A percentile compares a stretch with the other conserved stretches of the same genome.
Evolutionary conservation across 2,888 invertebrate genomes (phyloP).

Genomic region (Phyllotreta cruciferae): DNA sequence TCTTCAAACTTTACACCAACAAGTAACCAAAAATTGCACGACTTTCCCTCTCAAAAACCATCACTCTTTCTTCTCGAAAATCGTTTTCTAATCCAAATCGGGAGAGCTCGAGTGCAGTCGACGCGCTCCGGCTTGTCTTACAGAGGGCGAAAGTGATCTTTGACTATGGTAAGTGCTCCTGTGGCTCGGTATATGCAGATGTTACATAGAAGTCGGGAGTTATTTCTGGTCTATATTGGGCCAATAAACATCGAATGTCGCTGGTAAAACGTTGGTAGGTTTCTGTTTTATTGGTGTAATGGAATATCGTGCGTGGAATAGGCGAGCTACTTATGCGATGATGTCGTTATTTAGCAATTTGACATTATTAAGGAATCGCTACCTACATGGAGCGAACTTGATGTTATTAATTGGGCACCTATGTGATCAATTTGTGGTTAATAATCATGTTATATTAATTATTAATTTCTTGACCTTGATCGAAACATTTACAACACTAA

Average conservation of each 20-base stretch:
- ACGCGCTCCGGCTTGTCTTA: constrained; percentile 7
- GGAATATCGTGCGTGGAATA: constrained; percentile 16
- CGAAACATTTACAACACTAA: no score
- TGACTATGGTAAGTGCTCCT: constrained; percentile 28
- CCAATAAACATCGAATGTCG: constrained; percentile 34
- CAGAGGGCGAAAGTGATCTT: constrained; percentile 34
- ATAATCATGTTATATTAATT: no score
- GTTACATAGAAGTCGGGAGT: constrained; percentile 37
- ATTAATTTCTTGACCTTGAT: no score
- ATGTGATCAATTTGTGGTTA: background rate
- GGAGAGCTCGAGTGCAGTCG: constrained; percentile 4
- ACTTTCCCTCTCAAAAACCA: no score
- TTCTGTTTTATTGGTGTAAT: constrained; percentile 21
- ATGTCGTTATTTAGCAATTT: constrained; percentile 24
- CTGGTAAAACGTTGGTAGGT: constrained; percentile 23
- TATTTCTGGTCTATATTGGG: constrained; percentile 31
- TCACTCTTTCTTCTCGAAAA: background rate
- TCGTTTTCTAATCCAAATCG: background rate
- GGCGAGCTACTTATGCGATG: constrained; percentile 14
- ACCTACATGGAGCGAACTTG: background rate
- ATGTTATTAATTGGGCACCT: background rate
- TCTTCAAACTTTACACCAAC: no score
- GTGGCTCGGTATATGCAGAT: constrained; percentile 38
- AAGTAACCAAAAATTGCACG: no score
- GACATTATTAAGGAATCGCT: constrained; percentile 6